These are phyloP conservation scores for Protosalanx chinensis DNA, from an alignment of 2,797 vertebrate genomes.

Conservation along the genomic window DNA sequence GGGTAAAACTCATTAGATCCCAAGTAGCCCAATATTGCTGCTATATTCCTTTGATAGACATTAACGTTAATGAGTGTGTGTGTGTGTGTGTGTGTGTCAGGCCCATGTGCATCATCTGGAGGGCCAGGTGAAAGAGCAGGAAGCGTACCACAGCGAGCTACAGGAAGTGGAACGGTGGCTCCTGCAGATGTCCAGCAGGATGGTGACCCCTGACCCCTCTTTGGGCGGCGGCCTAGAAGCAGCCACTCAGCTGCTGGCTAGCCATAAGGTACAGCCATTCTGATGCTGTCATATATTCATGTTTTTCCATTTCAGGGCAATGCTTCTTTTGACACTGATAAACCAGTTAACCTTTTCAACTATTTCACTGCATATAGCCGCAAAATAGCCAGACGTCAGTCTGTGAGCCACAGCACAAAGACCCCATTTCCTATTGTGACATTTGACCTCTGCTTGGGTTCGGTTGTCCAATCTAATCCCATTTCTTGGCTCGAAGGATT, in stretches of 20 bases:
- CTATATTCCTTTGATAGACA: too few relatives aligned
- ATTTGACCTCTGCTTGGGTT: slow-evolving; percentile 3
- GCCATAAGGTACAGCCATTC: slow-evolving; percentile 83
- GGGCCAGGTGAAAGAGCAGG: slow-evolving; percentile 87
- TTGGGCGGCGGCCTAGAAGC: slow-evolving; percentile 82
- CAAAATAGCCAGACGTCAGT: background rate
- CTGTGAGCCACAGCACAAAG: background rate
- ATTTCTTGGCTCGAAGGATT: background rate
- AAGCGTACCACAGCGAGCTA: slow-evolving; percentile 87
- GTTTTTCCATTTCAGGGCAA: too few relatives aligned
- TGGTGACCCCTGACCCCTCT: slow-evolving; percentile 86
- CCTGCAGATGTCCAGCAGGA: slow-evolving; percentile 92
- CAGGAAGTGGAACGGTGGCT: slow-evolving; percentile 96
- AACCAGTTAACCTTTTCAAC: background rate
- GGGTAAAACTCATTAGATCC: too few relatives aligned
- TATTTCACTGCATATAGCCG: background rate
- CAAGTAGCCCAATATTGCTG: too few relatives aligned
- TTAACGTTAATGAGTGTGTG: background rate
- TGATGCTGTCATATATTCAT: too few relatives aligned
- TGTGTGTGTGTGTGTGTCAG: slow-evolving; percentile 57
- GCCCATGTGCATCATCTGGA: slow-evolving; percentile 78
- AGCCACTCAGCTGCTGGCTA: slow-evolving; percentile 90
- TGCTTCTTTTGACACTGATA: too few relatives aligned
- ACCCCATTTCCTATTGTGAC: background rate
- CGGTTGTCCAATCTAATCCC: background rate